Base-by-base conservation (phyloP, 2,113 vertebrate species). In the Malurus cyaneus region DNA sequence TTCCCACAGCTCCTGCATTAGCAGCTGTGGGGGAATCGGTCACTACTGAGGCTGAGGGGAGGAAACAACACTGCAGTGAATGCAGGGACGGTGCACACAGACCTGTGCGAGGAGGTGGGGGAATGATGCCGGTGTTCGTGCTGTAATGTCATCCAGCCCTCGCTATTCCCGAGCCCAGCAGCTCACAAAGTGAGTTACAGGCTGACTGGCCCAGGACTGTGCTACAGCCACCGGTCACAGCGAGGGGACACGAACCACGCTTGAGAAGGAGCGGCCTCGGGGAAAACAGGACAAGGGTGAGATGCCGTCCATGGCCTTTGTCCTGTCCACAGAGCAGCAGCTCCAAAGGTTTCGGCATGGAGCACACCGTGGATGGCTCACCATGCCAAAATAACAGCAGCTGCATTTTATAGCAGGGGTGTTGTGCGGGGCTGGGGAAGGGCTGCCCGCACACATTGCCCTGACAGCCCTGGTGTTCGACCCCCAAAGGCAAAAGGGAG, bases 1-100 rank as follows among this genome's bases (percentile, higher is more conserved):
- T 91, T 94, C 93, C 93, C 62, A 93, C 78, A 18, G 89, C 83
- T 86, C 79, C 91, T 79, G 59, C 57, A 5, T 29, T 41, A 87
- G 89, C 77, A 94, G 83, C 69, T 93, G 72, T 52, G 59, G 61
- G 65, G 52, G 72, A 94, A 61, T 5, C 20, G 67, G 69, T 73
- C 89, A 92, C 80, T 66, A 69, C 84, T 89, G 53, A 64, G 28
- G 46, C 61, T 69, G 65, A 42, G 3, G 6, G 60, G 49, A 74
- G 88, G 56, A 84, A 89, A 69, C 70, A 86, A 31, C 72, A 24
- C 41, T 14, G 3, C 47, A n/a, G 41, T 32, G 42, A 57, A 8
- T 1, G 28, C 64, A 80, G 54, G 62, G 67, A 50, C 42, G 7
- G 1, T 4, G 46, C 50, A 8, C 26, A 39, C 18, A 14, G 54